Conservation (phyloP, 2,797 vertebrate genomes). For the Chelon labrosus region DNA sequence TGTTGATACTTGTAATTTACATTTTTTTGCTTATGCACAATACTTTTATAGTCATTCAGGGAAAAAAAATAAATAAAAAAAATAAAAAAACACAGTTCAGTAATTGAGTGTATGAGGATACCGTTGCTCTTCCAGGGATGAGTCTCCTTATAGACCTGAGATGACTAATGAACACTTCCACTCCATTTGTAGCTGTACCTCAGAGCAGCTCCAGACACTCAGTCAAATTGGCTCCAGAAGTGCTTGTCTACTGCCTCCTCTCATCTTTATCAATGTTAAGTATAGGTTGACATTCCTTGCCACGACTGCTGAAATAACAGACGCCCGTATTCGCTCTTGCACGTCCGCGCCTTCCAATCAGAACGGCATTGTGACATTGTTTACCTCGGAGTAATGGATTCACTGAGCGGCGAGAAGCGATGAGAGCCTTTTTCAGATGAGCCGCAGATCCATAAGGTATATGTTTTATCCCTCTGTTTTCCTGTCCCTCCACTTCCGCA, state of each 20-base stretch:
- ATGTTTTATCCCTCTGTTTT: conserved; percentile 24
- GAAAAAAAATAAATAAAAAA: background rate
- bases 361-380: background rate
- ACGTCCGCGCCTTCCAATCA: conserved; percentile 26
- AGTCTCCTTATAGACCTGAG: conserved; percentile 5
- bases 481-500: background rate
- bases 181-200: conserved; percentile 24
- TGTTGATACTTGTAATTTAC: background rate
- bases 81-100: too few relatives aligned
- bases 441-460: conserved; percentile 21
- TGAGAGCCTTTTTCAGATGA: background rate
- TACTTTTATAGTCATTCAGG: background rate
- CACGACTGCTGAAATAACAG: conserved; percentile 17
- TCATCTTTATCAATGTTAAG: conserved; percentile 34
- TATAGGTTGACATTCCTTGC: conserved; percentile 17
- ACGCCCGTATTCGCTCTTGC: background rate
- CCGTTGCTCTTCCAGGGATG: background rate
- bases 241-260: conserved; percentile 20
- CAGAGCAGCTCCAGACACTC: conserved; percentile 19
- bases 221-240: conserved; percentile 32
- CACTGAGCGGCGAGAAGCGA: background rate
- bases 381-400: conserved; percentile 14
- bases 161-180: conserved; percentile 49
- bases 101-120: background rate
- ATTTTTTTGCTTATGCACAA: background rate